phyloP scores from a whole-genome alignment of 2,888 invertebrate genomes.

The Axea sp. region DNA sequence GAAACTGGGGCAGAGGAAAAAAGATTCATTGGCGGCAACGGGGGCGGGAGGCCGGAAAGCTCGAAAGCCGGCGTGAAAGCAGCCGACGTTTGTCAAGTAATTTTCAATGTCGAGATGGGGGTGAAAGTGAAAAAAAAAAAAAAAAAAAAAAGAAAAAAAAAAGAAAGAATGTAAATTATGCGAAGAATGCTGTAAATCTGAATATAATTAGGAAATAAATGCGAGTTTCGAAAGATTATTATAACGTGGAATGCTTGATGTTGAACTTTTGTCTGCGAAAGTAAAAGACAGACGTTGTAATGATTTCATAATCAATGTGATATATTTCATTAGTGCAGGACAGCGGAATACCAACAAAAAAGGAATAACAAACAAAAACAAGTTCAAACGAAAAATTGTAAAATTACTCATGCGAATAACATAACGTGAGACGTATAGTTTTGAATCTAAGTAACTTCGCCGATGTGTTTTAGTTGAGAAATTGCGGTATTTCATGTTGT shows the following conservation, averaged over 20 bases:
- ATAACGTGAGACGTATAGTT: too few relatives aligned
- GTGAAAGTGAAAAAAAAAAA: slow-evolving; percentile 25
- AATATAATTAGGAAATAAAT: slow-evolving; percentile 46
- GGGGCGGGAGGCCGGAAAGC: slow-evolving; percentile 44
- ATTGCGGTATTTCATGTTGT: too few relatives aligned
- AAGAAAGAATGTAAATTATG: slow-evolving; percentile 40
- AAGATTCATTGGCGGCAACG: slow-evolving; percentile 49
- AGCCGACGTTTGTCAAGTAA: slow-evolving; percentile 56
- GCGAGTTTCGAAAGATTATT: slow-evolving; percentile 16
- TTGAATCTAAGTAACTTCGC: too few relatives aligned
- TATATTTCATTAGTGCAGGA: too few relatives aligned
- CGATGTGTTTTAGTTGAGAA: too few relatives aligned
- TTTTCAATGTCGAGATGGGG: slow-evolving; percentile 32
- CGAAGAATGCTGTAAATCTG: slow-evolving; percentile 39
- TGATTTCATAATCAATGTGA: too few relatives aligned
- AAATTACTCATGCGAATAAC: too few relatives aligned
- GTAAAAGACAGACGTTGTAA: too few relatives aligned
- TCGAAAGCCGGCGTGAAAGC: slow-evolving; percentile 52
- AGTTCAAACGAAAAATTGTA: too few relatives aligned
- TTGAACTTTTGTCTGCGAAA: neutral
- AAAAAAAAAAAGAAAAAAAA: too few relatives aligned
- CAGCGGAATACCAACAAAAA: too few relatives aligned
- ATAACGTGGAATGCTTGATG: neutral
- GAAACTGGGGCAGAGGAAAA: slow-evolving; percentile 56
- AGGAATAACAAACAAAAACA: too few relatives aligned